phyloP scores from a whole-genome alignment of 2,113 vertebrate genomes.

The Motacilla tschutschensis region DNA sequence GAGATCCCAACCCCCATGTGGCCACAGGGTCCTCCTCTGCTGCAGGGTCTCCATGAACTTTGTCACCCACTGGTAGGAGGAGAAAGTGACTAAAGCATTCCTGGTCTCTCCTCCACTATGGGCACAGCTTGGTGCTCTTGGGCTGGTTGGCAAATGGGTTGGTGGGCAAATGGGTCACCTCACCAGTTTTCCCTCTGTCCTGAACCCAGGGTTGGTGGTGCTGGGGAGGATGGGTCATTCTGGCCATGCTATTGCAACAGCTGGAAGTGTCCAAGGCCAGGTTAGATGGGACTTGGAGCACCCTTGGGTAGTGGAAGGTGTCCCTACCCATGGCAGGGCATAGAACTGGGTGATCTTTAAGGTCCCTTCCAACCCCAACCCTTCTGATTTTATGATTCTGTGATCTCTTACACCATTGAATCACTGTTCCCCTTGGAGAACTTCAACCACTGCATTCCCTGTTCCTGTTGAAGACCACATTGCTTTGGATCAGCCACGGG shows the following conservation, averaged over 20 bases:
- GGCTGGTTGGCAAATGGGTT: neutral
- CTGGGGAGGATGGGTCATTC: neutral
- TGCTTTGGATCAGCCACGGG: neutral
- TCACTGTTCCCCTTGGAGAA: neutral
- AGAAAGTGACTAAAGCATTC: neutral
- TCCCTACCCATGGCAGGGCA: neutral
- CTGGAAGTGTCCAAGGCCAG: neutral
- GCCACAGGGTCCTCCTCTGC: neutral
- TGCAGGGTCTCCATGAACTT: neutral
- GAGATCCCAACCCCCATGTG: neutral
- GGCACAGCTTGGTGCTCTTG: neutral
- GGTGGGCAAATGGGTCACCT: neutral
- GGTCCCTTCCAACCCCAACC: neutral
- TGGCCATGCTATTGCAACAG: neutral
- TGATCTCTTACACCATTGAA: neutral
- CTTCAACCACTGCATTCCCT: neutral
- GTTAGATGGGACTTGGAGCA: neutral
- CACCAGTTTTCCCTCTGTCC: neutral
- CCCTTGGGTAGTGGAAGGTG: neutral
- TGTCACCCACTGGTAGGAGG: neutral
- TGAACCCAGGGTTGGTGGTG: neutral
- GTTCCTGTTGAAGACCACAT: fast-evolving
- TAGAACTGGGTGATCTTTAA: neutral
- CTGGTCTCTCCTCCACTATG: neutral
- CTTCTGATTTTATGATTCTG: neutral